Base-by-base conservation (phyloP, 2,888 invertebrate species). In the Parthenolecanium corni region DNA sequence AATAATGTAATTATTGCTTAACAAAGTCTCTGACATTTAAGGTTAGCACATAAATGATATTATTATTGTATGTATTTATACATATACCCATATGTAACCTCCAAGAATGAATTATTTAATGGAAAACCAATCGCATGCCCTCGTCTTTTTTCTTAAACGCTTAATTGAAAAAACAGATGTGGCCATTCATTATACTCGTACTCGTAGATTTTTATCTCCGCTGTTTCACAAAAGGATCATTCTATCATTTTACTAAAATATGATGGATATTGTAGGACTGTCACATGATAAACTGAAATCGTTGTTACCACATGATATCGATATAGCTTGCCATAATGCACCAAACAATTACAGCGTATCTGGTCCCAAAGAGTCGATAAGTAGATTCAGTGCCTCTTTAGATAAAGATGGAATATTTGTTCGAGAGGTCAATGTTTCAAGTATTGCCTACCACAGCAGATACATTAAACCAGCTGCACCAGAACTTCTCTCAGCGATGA, bases 301-400 rank as follows among this genome's bases (percentile, higher is more conserved):
- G 46, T 76, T 85, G 68, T 79, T 86, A 61, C 89, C 90, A 0
- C 76, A 81, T 1, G 84, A 84, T 51, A 84, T 93, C 38, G 85
- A 85, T 68, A 82, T 90, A 1, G 89, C 93, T 0, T 94, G 92
- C 71, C 90, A 89, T 75, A 94, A 95, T 71, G 82, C 86, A 0
- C 78, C 82, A 1, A 87, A 89, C 69, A 90, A 87, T 51, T 85
- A 88, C 61, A 94, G 92, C n/a, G 84, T 95, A 68, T 92, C 93
- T 1, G 95, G 94, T 0, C 89, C 89, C 0, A 79, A 80, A 25
- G 82, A 82, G 1, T 76, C 80, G 49, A 52, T 85, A 75, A 74
- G 75, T 54, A 73, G 74, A 31, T 83, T 82, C 68, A 81, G 84
- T 0, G 76, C 74, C 58, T 68, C 76, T 64, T 69, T 81, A 11